Evolutionary conservation across 2,797 vertebrate genomes (phyloP).

Genomic region (Microctenopoma stevenorrisi): DNA sequence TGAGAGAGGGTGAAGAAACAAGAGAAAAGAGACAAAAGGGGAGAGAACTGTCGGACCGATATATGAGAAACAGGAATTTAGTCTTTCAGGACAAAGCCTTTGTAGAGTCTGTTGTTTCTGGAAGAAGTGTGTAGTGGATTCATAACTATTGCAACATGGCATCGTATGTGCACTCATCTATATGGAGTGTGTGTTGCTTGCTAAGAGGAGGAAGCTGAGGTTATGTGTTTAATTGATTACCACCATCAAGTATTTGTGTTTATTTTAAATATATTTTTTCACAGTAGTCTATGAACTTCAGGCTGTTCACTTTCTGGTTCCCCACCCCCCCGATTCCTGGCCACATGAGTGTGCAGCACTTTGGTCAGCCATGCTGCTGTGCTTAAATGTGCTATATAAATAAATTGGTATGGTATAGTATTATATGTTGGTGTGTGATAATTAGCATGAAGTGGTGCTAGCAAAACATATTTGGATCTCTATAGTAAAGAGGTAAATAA

Average conservation of each 20-base stretch:
- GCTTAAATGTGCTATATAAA: no score
- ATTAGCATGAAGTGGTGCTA: no score
- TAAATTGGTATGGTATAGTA: no score
- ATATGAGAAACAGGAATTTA: slow-evolving; percentile 77
- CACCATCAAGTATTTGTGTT: no score
- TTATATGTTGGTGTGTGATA: background rate
- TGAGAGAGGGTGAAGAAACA: slow-evolving; percentile 42
- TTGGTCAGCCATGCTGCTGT: no score
- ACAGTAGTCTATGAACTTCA: no score
- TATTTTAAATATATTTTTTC: no score
- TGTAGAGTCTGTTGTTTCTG: slow-evolving; percentile 75
- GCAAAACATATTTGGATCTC: background rate
- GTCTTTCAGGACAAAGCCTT: slow-evolving; percentile 71
- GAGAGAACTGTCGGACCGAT: slow-evolving; percentile 67
- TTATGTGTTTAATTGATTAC: no score
- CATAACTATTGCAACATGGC: slow-evolving; percentile 56
- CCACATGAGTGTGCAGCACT: no score
- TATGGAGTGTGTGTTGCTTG: background rate
- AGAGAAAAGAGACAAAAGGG: slow-evolving; percentile 46
- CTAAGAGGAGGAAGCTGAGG: background rate
- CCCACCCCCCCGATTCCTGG: no score
- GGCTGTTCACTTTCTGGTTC: no score
- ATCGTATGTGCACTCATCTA: slow-evolving; percentile 11
- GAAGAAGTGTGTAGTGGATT: slow-evolving; percentile 55
- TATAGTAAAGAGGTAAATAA: background rate